phyloP scores from a whole-genome alignment of 2,888 invertebrate species.

The Drosophila neonasuta region DNA sequence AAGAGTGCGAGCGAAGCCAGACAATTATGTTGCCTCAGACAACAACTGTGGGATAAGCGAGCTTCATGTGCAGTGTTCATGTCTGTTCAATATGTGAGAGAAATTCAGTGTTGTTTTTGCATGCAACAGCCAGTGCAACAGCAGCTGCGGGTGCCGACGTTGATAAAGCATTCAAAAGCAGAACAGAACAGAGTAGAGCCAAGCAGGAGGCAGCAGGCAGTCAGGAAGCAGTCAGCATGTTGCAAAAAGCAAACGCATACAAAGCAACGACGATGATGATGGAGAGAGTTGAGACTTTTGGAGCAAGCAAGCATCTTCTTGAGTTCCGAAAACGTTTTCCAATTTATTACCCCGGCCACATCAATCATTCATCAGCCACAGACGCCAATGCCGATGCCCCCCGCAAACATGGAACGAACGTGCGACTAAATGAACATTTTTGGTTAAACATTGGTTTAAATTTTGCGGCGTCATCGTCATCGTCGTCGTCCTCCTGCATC shows the following conservation, averaged over 20 bases:
- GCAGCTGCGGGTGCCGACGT: conserved; percentile 69
- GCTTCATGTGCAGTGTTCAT: conserved; percentile 38
- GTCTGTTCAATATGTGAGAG: conserved; percentile 52
- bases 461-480: conserved; percentile 73
- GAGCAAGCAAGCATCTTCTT: conserved; percentile 45
- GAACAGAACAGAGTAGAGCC: conserved; percentile 3
- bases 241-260: conserved; percentile 44
- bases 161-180: conserved; percentile 67
- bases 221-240: conserved; percentile 18
- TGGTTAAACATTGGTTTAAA: conserved; percentile 79
- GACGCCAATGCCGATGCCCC: conserved; percentile 25
- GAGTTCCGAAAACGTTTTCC: conserved; percentile 74
- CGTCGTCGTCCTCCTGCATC: conserved; percentile 35
- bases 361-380: conserved; percentile 70
- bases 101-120: conserved; percentile 51
- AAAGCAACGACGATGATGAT: conserved; percentile 30
- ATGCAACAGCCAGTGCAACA: conserved; percentile 23
- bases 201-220: conserved; percentile 12
- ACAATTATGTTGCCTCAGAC: conserved; percentile 48
- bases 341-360: conserved; percentile 78
- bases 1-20: conserved; percentile 30
- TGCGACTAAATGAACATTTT: conserved; percentile 79
- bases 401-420: conserved; percentile 44
- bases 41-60: conserved; percentile 3
- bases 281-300: conserved; percentile 22